Base-by-base conservation (phyloP, 2,113 vertebrate genomes). In the Anas platyrhynchos region DNA sequence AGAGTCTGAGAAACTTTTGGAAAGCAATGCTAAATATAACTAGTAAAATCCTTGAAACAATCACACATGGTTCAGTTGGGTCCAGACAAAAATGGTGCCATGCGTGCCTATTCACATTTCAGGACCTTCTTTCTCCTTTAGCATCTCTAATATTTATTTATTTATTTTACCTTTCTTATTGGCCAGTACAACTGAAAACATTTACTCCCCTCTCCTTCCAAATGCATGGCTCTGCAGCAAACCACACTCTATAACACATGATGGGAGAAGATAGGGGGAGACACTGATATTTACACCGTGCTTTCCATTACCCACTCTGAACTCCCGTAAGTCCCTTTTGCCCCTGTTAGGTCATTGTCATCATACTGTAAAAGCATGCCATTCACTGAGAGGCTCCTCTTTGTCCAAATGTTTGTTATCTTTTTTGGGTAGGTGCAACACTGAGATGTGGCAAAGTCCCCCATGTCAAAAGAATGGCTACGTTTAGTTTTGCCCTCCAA, bases 251-350 rank as follows among this genome's bases (percentile, higher is more conserved):
- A 32, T 77, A 94, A 86, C 86, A 89, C 34, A 41, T 8, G 76
- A 79, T 41, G 62, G 62, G 67, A 94, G 78, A 83, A 91, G 65
- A 83, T 16, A 20, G 44, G 23, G 62, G 41, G 77, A 81, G 84
- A 44, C 44, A 16, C 31, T 59, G 55, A 63, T 94, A 93, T 96
- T 98, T 99, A 99, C 94, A 99, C 99, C 5, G 99, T 99, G 98
- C 99, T 99, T 98, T 99, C 99, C 99, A 99, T 99, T 38, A 99
- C 99, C 99, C 99, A 99, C 95, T 99, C 99, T 0, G 99, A 98
- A 96, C 99, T 99, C 89, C 99, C 99, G 0, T 98, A 97, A 31
- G 98, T 98, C 72, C 98, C 97, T 93, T 97, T 98, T 23, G 98
- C 98, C 71, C 98, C 98, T 73, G 97, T 97, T 59, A 93, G 91